A percentile compares a stretch with the other conserved stretches of the same genome.
These are phyloP conservation scores for Pachyuromys duprasi DNA, from an alignment of 2,797 vertebrate genomes.

Conservation along the genomic window DNA sequence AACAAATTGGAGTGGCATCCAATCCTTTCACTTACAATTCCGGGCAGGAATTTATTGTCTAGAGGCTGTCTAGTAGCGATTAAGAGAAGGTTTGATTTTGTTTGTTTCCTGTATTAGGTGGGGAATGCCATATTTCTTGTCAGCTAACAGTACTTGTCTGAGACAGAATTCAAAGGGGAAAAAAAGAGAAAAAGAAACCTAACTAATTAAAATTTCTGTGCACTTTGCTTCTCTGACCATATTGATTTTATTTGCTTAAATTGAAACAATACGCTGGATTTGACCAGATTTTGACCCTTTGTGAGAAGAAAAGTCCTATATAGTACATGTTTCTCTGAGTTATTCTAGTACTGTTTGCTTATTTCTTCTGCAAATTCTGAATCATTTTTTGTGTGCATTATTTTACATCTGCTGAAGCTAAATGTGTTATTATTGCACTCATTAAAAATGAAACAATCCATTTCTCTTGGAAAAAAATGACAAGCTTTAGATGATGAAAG, in stretches of 20 bases:
- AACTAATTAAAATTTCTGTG: conserved; percentile 91
- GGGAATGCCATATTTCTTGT: conserved; percentile 89
- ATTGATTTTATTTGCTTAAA: conserved; percentile 92
- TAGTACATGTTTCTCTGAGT: conserved; percentile 89
- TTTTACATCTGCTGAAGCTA: conserved; percentile 93
- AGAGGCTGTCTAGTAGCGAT: conserved; percentile 88
- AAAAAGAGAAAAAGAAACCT: conserved; percentile 79
- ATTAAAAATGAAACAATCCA: conserved; percentile 98
- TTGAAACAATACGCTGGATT: conserved; percentile 89
- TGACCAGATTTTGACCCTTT: conserved; percentile 90
- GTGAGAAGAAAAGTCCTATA: conserved; percentile 88
- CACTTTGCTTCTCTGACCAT: conserved; percentile 91
- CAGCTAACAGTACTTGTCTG: conserved; percentile 86
- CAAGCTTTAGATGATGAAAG: conserved; percentile 97
- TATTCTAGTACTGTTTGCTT: conserved; percentile 89
- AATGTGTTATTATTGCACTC: conserved; percentile 95
- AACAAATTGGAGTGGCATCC: conserved; percentile 89
- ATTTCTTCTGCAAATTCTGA: conserved; percentile 92
- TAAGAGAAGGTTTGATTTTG: conserved; percentile 87
- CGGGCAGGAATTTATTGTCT: conserved; percentile 87
- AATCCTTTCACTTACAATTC: conserved; percentile 87
- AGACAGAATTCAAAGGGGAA: conserved; percentile 83
- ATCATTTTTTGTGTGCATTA: conserved; percentile 91
- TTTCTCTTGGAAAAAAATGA: conserved; percentile 94
- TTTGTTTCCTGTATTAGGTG: conserved; percentile 89